Conservation (phyloP, 2,797 vertebrate genomes). For the Emys orbicularis region DNA sequence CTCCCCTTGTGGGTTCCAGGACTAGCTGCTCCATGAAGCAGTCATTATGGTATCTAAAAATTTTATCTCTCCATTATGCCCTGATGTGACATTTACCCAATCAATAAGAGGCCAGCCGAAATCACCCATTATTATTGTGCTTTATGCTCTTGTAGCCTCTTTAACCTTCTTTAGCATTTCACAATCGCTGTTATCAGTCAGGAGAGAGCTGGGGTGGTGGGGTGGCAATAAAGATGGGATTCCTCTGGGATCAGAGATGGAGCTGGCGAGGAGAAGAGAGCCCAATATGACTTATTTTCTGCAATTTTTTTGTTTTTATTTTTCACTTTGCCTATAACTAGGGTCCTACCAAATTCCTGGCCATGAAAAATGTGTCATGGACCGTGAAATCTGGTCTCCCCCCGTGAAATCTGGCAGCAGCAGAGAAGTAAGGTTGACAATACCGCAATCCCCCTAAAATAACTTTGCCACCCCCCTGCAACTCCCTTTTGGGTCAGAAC, state of each 20-base stretch:
- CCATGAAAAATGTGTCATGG: no score
- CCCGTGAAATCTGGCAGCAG: no score
- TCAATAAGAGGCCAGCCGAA: not conserved
- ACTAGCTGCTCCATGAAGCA: not conserved
- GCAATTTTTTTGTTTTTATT: not conserved
- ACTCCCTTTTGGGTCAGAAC: no score
- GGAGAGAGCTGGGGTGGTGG: not conserved
- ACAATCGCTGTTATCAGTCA: not conserved
- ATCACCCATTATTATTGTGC: not conserved
- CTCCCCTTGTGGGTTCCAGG: not conserved
- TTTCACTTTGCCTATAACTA: not conserved
- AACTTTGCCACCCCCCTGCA: no score
- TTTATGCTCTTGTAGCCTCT: not conserved
- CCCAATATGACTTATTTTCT: not conserved
- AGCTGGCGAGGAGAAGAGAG: not conserved
- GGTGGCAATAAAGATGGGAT: not conserved
- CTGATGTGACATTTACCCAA: not conserved
- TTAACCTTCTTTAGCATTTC: not conserved
- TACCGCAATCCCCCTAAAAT: no score
- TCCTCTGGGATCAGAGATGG: not conserved
- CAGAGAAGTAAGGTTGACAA: no score
- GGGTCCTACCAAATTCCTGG: no score
- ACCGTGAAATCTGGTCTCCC: no score
- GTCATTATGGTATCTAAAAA: not conserved
- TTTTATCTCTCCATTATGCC: not conserved